These are phyloP conservation scores for Enteromius radiatus DNA, from an alignment of 2,797 vertebrate species.

Conservation along the genomic window DNA sequence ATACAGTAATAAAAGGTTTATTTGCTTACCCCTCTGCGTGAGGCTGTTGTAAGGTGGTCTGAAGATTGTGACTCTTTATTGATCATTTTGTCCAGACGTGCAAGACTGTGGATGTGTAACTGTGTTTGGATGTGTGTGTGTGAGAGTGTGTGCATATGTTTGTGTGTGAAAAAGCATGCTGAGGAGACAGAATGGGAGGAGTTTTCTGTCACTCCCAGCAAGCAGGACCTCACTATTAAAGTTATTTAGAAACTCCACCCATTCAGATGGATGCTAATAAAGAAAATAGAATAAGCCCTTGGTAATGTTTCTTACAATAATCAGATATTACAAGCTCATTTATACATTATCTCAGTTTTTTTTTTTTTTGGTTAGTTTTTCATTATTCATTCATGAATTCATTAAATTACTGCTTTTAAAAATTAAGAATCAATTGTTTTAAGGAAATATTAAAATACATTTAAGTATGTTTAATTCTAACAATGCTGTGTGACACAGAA, in stretches of 20 bases:
- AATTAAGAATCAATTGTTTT: not conserved
- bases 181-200: conserved; percentile 36
- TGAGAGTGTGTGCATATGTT: conserved; percentile 39
- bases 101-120: conserved; percentile 17
- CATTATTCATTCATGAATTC: not conserved
- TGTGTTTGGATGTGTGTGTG: conserved; percentile 13
- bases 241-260: conserved; percentile 30
- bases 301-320: not conserved
- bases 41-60: conserved; percentile 55
- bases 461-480: not conserved
- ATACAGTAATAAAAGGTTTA: not conserved
- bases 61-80: conserved; percentile 61
- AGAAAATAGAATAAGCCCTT: not conserved
- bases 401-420: not conserved
- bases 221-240: not conserved
- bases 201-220: conserved; percentile 21
- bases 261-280: conserved; percentile 2
- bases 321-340: not conserved
- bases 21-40: conserved; percentile 57
- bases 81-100: conserved; percentile 60
- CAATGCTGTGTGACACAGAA: not conserved
- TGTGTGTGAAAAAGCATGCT: conserved; percentile 13
- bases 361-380: not conserved
- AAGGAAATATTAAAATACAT: not conserved
- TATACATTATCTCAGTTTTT: not conserved